These are phyloP conservation scores for Tetheella fluctuosa DNA, from an alignment of 2,888 invertebrate species.

Conservation along the genomic window DNA sequence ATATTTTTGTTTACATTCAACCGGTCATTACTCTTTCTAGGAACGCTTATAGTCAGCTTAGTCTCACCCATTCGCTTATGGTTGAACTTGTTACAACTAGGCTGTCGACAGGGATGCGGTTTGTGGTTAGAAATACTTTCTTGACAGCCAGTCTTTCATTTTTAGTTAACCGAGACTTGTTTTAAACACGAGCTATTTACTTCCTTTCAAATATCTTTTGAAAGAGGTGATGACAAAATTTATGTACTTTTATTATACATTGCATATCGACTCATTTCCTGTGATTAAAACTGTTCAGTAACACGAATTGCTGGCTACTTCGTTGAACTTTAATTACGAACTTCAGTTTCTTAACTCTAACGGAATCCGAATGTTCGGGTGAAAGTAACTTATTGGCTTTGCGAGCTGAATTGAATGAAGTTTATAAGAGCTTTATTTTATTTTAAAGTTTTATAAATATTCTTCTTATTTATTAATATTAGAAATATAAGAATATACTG, in stretches of 20 bases:
- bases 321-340: constrained; percentile 47
- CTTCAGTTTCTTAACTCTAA: constrained; percentile 48
- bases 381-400: constrained; percentile 28
- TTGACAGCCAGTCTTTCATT: constrained; percentile 19
- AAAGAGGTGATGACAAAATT: neutral
- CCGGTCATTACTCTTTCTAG: constrained; percentile 46
- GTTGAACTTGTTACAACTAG: constrained; percentile 47
- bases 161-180: constrained; percentile 24
- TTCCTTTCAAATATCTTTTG: neutral
- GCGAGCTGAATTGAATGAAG: constrained; percentile 13
- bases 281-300: constrained; percentile 44
- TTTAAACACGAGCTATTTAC: constrained; percentile 8
- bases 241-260: constrained; percentile 28
- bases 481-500: too few species aligned
- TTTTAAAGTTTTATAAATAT: neutral
- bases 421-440: neutral
- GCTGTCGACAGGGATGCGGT: constrained; percentile 45
- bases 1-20: too few species aligned
- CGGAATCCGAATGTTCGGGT: constrained; percentile 40
- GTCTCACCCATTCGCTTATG: constrained; percentile 39
- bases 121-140: constrained; percentile 44
- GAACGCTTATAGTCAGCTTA: constrained; percentile 24
- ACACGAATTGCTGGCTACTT: constrained; percentile 42
- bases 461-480: too few species aligned
- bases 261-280: constrained; percentile 43